Evolutionary conservation across 2,113 vertebrate genomes (phyloP).

Genomic region (Redunca redunca): DNA sequence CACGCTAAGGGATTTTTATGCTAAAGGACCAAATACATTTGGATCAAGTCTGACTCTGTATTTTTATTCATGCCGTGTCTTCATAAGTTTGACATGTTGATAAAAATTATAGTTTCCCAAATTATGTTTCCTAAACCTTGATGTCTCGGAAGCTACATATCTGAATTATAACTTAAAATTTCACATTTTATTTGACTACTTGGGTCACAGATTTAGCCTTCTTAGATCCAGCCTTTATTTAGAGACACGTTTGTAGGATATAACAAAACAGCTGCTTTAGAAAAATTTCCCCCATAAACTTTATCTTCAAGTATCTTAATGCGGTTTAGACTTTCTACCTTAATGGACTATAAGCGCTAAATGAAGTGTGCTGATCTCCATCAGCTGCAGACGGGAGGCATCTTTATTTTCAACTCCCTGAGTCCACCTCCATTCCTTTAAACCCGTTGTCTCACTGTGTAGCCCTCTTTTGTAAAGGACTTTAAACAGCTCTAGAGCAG

Average conservation of each 20-base stretch:
- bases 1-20: not conserved
- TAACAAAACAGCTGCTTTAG: not conserved
- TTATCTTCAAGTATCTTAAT: not conserved
- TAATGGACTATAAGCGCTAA: not conserved
- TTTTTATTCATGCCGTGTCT: not conserved
- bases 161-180: conserved; percentile 12
- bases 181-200: not conserved
- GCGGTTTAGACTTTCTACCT: not conserved
- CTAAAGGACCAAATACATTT: not conserved
- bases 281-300: not conserved
- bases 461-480: not conserved
- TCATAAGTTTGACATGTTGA: not conserved
- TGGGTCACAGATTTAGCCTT: not conserved
- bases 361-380: not conserved
- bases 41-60: not conserved
- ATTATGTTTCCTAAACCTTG: not conserved
- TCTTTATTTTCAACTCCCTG: not conserved
- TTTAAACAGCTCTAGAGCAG: not conserved
- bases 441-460: not conserved
- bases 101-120: not conserved
- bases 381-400: not conserved
- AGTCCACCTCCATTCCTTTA: not conserved
- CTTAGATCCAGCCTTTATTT: not conserved
- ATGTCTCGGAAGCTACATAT: not conserved
- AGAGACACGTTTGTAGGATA: not conserved